Base-by-base conservation (phyloP, 2,113 vertebrate species). In the Taxidea taxus region DNA sequence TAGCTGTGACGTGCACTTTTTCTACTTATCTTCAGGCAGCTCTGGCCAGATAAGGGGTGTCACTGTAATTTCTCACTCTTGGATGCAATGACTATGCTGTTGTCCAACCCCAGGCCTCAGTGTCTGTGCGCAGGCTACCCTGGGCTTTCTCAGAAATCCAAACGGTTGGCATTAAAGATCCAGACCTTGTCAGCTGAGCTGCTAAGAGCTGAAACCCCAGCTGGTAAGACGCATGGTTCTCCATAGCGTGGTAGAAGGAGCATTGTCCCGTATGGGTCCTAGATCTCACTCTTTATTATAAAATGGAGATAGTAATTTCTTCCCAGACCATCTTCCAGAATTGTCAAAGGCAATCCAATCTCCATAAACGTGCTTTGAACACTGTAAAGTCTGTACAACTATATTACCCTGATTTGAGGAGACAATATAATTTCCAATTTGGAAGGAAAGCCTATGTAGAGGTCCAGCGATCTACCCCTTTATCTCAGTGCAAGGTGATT, bases 31-130 rank as follows among this genome's bases (percentile, higher is more conserved):
- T 95, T 93, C 95, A 93, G 96, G 95, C 98, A 98, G 92, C 97
- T 91, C 97, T 31, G 87, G 96, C 85, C 97, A 81, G 97, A 97
- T 98, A 98, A 96, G 87, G 95, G 81, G 83, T 97, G 97, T 98
- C 98, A 97, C 97, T 97, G 97, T 97, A 98, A 98, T 97, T 98
- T 98, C 98, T 98, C 98, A 98, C 70, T 97, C 93, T 97, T 87
- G 96, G 96, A 97, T 97, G 89, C 97, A 85, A 54, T 97, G 93
- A 97, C 91, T 98, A 88, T 93, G 96, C 91, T 94, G 92, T 96
- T 96, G 96, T 97, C 82, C 96, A 96, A n/a, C 51, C 39, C 75
- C 68, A 54, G 74, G 25, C 72, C 51, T 82, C 56, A 90, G 31
- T 66, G 58, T 96, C 94, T 92, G 74, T 64, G 39, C 44, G 10